phyloP scores from a whole-genome alignment of 2,113 vertebrate genomes.

The Gnathonemus echidnorhynchus region DNA sequence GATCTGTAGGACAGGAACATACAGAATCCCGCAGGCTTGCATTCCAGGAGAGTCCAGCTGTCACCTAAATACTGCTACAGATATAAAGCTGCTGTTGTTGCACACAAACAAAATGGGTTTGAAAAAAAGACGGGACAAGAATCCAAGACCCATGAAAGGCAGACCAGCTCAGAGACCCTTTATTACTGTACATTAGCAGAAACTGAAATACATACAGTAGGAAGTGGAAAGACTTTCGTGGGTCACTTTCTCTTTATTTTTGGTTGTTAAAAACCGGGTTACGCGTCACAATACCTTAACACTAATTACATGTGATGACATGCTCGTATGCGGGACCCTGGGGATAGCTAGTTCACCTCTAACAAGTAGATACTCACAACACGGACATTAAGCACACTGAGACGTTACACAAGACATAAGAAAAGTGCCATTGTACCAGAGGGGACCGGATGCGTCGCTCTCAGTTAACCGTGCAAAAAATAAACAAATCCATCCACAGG shows the following conservation, averaged over 20 bases:
- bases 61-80: neutral
- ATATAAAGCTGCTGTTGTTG: neutral
- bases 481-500: neutral
- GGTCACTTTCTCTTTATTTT: slow-evolving; percentile 31
- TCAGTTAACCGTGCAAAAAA: slow-evolving; percentile 13
- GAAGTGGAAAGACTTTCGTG: slow-evolving; percentile 36
- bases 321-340: slow-evolving; percentile 53
- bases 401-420: slow-evolving; percentile 31
- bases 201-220: slow-evolving; percentile 41
- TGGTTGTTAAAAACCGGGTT: slow-evolving; percentile 55
- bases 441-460: slow-evolving; percentile 13
- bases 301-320: slow-evolving; percentile 51
- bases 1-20: neutral
- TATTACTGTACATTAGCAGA: slow-evolving; percentile 74
- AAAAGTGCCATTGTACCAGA: slow-evolving; percentile 31
- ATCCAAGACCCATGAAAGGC: neutral
- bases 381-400: slow-evolving; percentile 41
- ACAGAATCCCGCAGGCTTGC: neutral
- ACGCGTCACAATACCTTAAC: slow-evolving; percentile 43
- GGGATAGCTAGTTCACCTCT: slow-evolving; percentile 35
- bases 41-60: neutral
- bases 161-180: slow-evolving; percentile 51
- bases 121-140: neutral
- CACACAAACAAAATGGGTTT: neutral
- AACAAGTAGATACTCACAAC: slow-evolving; percentile 35